Evolutionary conservation across 2,888 invertebrate genomes (phyloP).

Genomic region (Caenorhabditis sinica): DNA sequence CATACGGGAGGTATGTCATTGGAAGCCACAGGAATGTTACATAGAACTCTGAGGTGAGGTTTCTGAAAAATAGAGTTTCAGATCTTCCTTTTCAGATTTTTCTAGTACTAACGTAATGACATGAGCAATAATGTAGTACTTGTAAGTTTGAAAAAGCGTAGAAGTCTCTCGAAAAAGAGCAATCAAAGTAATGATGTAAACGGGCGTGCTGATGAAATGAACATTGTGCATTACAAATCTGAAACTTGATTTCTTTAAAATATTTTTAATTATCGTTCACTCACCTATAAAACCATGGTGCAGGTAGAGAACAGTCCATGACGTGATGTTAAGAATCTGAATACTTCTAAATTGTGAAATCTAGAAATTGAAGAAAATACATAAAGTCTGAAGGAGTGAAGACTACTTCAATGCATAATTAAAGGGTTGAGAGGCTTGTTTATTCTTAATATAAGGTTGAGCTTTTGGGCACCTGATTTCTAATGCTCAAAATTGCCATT

Average conservation of each 20-base stretch:
- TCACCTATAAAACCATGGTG: constrained; percentile 29
- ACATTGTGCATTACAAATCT: constrained; percentile 36
- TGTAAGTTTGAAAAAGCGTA: constrained; percentile 23
- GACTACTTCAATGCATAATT: no score
- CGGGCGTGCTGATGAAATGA: constrained; percentile 37
- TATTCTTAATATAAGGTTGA: no score
- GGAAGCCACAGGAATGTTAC: constrained; percentile 44
- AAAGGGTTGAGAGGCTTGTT: no score
- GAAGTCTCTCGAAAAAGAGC: constrained; percentile 29
- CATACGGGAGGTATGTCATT: constrained; percentile 46
- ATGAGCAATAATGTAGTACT: constrained; percentile 39
- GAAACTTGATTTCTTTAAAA: background rate
- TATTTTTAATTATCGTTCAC: background rate
- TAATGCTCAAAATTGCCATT: background rate
- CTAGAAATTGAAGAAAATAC: no score
- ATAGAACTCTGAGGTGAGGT: constrained; percentile 36
- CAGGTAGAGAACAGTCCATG: constrained; percentile 37
- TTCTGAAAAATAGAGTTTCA: constrained; percentile 11
- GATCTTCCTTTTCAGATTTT: no score
- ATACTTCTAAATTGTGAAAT: background rate
- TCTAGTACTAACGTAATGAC: background rate
- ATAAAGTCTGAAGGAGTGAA: no score
- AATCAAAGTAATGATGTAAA: constrained; percentile 17
- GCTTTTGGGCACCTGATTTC: background rate
- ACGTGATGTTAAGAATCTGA: background rate